Evolutionary conservation across 2,113 vertebrate genomes (phyloP), one percentile per base, ranked within the genome.

Genomic region (Rhadina sibilatrix): DNA sequence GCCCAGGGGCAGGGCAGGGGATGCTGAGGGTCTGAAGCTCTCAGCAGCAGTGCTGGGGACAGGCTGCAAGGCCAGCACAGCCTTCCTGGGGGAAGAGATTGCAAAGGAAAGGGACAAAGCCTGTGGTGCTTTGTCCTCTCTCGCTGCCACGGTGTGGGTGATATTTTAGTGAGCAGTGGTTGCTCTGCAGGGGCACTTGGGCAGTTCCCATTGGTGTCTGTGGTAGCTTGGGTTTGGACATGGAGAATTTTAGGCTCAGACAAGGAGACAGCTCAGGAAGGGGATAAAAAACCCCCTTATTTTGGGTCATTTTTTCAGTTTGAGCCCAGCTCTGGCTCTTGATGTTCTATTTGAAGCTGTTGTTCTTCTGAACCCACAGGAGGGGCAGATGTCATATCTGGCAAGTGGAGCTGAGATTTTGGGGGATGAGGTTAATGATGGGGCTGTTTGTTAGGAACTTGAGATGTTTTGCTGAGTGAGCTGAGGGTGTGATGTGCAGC

Each of bases 391-490:
- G 91, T 66, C 63, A 13, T 6, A 14, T 7, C 85, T 82, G 11
- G 57, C 60, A 64, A 92, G 49, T 1, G n/a, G 47, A 89, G 65
- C 80, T 16, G 64, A 64, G 89, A 18, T 79, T 71, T 78, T 38
- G 89, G 83, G 71, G 79, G 52, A 28, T 52, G 77, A 75, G 60
- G 86, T 92, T 82, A 82, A 79, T 57, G 42, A 27, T 44, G 52
- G 65, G 77, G 59, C 83, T 71, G 54, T 74, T 93, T 66, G 83
- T 81, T 86, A 81, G 0, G 35, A 82, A 89, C 28, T 87, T 82
- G 83, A 83, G 77, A 30, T 63, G 83, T 90, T 87, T 23, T 93
- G 92, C 88, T 79, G 89, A 87, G 93, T 49, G 83, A 57, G 75
- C 79, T 64, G 89, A 71, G 85, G n/a, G 33, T 53, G 56, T 15